Base-by-base conservation (phyloP, 2,797 vertebrate species). In the Chanos chanos region DNA sequence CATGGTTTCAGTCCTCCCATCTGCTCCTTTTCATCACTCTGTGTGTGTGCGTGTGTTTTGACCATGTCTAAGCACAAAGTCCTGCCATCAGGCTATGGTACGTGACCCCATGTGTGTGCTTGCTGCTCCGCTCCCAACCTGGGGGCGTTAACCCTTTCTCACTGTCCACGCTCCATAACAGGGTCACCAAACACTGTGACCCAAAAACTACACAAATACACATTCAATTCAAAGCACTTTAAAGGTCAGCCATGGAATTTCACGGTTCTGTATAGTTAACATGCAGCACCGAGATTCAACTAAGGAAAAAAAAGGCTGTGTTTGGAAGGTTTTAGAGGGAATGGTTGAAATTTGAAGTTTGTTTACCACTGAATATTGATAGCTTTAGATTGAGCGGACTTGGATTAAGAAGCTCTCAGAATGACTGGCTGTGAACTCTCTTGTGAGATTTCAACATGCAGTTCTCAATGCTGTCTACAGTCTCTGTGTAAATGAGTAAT, bases 201-300 rank as follows among this genome's bases (percentile, higher is more conserved):
- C 36, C 19, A 33, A n/a, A n/a, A 49, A 41, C 55, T 61, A 30
- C 47, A 61, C 55, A 70, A 49, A 61, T 37, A 50, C 21, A 52
- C 28, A 57, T 22, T 40, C 28, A 9, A 28, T 55, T 12, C 41
- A 12, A 43, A 8, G 2, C 5, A 13, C 25, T 49, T 34, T 19
- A 24, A 30, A 8, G 43, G 15, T 47, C 41, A 13, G 21, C 4
- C 44, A 5, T 41, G 8, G 44, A 5, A 1, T 3, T 6, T 41
- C 4, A n/a, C n/a, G n/a, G n/a, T n/a, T n/a, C n/a, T n/a, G n/a
- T n/a, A n/a, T n/a, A n/a, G n/a, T n/a, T n/a, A n/a, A n/a, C n/a
- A 12, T 12, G 10, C 30, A n/a, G 4, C 9, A 39, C 1, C 16
- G n/a, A 19, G n/a, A n/a, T n/a, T n/a, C 18, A 56, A 31, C 28